A percentile compares a stretch with the other conserved stretches of the same genome.
phyloP scores from a whole-genome alignment of 2,797 vertebrate genomes.

The Dryobates pubescens region DNA sequence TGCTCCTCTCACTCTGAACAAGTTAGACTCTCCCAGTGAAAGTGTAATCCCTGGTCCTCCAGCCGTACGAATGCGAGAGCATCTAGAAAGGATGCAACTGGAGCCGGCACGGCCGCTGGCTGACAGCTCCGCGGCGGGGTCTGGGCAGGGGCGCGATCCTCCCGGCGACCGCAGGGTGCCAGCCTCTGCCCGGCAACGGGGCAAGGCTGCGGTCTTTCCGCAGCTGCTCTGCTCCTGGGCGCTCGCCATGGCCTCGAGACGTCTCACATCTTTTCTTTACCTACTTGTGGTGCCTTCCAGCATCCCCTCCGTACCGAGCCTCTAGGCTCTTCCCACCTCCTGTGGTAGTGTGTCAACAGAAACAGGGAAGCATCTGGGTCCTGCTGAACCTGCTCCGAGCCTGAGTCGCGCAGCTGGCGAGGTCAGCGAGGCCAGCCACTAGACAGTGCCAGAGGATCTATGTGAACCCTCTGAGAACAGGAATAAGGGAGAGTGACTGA shows the following conservation, averaged over 20 bases:
- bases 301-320: neutral
- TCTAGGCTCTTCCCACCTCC: neutral
- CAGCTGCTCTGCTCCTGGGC: neutral
- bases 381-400: neutral
- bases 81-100: accelerated
- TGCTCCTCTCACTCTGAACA: neutral
- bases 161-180: neutral
- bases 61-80: accelerated
- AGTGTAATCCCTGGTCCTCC: neutral
- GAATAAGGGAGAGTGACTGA: too few relatives aligned
- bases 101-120: neutral
- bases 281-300: neutral
- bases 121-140: neutral
- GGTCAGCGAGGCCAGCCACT: too few relatives aligned
- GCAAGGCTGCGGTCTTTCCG: neutral
- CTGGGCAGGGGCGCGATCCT: neutral
- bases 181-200: neutral
- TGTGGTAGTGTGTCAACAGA: neutral
- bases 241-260: constrained; percentile 3
- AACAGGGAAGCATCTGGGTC: neutral
- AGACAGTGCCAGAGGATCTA: too few relatives aligned
- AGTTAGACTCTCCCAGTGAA: neutral
- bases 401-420: neutral
- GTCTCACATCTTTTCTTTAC: neutral
- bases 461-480: too few relatives aligned